Conservation (phyloP, 2,888 invertebrate species). For the Limenitis camilla region DNA sequence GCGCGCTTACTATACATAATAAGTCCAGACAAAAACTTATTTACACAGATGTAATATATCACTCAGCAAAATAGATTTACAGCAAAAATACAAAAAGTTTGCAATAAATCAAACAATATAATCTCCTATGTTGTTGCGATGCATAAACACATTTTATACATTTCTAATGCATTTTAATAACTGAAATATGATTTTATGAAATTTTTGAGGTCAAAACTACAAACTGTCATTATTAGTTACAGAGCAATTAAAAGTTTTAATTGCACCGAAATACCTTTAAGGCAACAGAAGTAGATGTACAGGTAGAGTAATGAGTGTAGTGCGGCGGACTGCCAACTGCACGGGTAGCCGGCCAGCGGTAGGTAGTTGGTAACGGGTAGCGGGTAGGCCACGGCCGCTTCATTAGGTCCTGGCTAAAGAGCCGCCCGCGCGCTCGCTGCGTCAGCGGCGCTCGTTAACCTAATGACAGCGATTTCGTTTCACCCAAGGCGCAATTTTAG, state of each 20-base stretch:
- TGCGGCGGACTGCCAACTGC: conserved; percentile 44
- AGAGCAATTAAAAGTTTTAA: conserved; percentile 12
- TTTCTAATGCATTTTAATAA: too few species aligned
- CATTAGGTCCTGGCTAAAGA: conserved; percentile 63
- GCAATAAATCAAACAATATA: too few species aligned
- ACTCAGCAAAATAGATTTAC: too few species aligned
- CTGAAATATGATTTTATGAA: too few species aligned
- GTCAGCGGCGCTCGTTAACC: conserved; percentile 68
- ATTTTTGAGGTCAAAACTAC: too few species aligned
- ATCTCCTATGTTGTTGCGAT: too few species aligned
- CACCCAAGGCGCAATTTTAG: conserved; percentile 61
- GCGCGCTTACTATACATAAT: too few species aligned
- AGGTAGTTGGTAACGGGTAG: too few species aligned
- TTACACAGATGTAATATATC: too few species aligned
- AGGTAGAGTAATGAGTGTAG: conserved; percentile 30
- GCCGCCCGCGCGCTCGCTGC: conserved; percentile 54
- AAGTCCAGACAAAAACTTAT: too few species aligned
- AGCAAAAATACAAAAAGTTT: too few species aligned
- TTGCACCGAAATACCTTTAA: conserved; percentile 17
- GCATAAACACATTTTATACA: too few species aligned
- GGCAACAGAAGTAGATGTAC: conserved; percentile 24
- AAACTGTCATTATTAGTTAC: neutral
- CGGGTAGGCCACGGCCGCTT: conserved; percentile 35
- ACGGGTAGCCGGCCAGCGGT: neutral
- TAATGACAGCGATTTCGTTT: conserved; percentile 70